Base-by-base conservation (phyloP, 2,888 invertebrate species). In the Protophormia terraenovae region DNA sequence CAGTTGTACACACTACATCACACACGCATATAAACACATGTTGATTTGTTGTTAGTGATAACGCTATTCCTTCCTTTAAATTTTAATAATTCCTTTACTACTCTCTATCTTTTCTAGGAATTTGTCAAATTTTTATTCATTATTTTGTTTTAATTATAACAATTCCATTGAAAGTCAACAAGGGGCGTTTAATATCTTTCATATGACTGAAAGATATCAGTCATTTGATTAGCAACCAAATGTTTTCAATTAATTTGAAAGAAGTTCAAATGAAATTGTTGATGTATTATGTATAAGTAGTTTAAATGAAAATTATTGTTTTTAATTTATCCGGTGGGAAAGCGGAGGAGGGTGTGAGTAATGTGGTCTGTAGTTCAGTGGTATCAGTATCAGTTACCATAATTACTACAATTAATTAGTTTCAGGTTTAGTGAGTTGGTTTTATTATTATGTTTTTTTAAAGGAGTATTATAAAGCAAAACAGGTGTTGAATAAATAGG, bases 31-130 rank as follows among this genome's bases (percentile, higher is more conserved):
- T 47, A 38, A 60, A 72, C 67, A 73, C 81, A 83, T 77, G 76
- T 64, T 76, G 78, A 85, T 85, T 82, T 60, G 10, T 66, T 12
- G 53, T 14, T 22, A 32, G 22, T 41, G 82, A 85, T 85, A 85
- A 82, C 19, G 50, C 35, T 32, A 16, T 38, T 55, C n/a, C 16
- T 10, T 53, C 24, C 22, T 67, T 77, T 35, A 32, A 22, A 24
- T 47, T 7, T 19, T 35, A 19, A 41, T 22, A 7, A 66, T 32
- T 22, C 12, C n/a, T 41, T 55, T 29, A 14, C 22, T 32, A 58
- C 41, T 67, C 29, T 0, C 19, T n/a, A 1, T 22, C 7, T 32
- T 66, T 80, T 58, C 66, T 62, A 58, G 64, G 71, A 83, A 77
- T 83, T 77, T 64, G 64, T 75, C 71, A 71, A 64, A 58, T 64